These are phyloP conservation scores for Aplysina aerophoba DNA, from an alignment of 37 sponge, comb jelly and placozoan species.

Conservation along the genomic window DNA sequence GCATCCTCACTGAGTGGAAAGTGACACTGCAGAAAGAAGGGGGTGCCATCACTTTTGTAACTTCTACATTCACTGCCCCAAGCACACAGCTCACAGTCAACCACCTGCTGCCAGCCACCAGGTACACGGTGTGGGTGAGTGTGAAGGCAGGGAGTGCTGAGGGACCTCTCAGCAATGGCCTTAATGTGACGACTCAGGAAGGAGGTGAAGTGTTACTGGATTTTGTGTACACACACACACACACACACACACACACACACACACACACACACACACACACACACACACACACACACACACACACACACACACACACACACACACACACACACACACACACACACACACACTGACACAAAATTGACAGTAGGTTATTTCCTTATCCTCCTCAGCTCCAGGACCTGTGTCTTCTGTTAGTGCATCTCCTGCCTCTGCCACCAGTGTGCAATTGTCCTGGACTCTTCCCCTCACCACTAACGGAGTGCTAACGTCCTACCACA, in stretches of 20 bases:
- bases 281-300: slow-evolving; percentile 6
- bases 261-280: slow-evolving; percentile 37
- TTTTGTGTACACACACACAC: slow-evolving; percentile 2
- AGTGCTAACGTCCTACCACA: too few species aligned
- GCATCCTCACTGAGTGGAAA: too few species aligned
- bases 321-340: slow-evolving; percentile 36
- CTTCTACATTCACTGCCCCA: too few species aligned
- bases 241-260: slow-evolving; percentile 21
- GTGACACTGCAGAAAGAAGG: too few species aligned
- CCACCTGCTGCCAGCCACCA: too few species aligned
- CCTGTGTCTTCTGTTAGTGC: neutral
- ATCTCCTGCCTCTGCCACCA: neutral
- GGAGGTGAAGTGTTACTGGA: neutral
- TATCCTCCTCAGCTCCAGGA: neutral
- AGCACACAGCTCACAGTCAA: too few species aligned
- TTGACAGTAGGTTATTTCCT: neutral
- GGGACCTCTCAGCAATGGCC: too few species aligned
- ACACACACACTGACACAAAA: slow-evolving; percentile 22
- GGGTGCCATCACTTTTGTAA: too few species aligned
- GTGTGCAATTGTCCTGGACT: neutral
- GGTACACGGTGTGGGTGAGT: too few species aligned
- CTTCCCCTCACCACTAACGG: neutral
- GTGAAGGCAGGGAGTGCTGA: too few species aligned
- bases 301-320: slow-evolving; percentile 27
- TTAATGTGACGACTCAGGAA: too few species aligned